Conservation (phyloP, 2,113 vertebrate genomes). For the Ceuthmochares aereus region DNA sequence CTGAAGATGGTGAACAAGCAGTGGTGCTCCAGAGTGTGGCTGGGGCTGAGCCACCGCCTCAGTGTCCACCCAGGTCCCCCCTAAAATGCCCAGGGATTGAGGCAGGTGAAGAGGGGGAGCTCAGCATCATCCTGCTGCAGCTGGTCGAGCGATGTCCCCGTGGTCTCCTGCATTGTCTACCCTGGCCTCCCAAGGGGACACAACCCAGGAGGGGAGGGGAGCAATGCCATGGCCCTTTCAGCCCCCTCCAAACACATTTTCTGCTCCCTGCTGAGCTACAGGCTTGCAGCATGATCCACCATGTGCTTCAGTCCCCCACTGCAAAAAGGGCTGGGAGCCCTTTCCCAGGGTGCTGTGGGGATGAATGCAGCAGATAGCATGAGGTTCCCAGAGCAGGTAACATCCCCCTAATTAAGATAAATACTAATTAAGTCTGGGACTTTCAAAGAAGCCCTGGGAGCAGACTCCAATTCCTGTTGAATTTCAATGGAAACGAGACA, state of each 20-base stretch:
- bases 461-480: slow-evolving; percentile 56
- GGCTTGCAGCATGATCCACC: not conserved
- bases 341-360: slow-evolving; percentile 17
- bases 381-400: slow-evolving; percentile 63
- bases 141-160: fast-evolving
- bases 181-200: not conserved
- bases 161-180: not conserved
- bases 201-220: not conserved
- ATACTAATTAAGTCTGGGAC: slow-evolving; percentile 71
- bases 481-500: slow-evolving; percentile 60
- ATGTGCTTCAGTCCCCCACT: not conserved
- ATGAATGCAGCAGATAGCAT: slow-evolving; percentile 5
- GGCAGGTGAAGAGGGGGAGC: fast-evolving
- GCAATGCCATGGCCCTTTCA: not conserved
- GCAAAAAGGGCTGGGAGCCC: not conserved
- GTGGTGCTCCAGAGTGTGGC: not conserved
- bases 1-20: slow-evolving; percentile 53
- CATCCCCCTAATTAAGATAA: slow-evolving; percentile 65
- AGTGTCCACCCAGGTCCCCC: not conserved
- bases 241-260: not conserved
- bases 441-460: slow-evolving; percentile 68
- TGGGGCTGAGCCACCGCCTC: not conserved
- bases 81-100: fast-evolving
- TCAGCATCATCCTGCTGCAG: not conserved
- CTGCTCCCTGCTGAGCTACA: not conserved